phyloP scores from a whole-genome alignment of 2,888 invertebrate species.

The Idaea aversata region DNA sequence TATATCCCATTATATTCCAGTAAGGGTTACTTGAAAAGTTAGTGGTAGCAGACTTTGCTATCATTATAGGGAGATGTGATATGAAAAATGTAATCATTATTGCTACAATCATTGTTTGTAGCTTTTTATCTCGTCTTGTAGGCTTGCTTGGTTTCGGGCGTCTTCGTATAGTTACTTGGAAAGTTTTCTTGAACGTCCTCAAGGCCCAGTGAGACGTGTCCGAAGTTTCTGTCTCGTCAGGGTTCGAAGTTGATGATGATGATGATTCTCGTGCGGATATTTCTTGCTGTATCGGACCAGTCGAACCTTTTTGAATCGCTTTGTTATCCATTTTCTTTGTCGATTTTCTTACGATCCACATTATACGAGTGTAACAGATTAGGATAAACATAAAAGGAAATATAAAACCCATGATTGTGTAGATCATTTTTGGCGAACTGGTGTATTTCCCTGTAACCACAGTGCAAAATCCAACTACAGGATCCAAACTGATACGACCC shows the following conservation, averaged over 20 bases:
- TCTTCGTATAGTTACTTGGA: conserved; percentile 9
- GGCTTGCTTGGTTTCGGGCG: conserved; percentile 7
- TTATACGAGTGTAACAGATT: conserved; percentile 20
- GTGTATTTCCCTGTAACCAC: conserved; percentile 15
- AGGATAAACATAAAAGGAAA: conserved; percentile 13
- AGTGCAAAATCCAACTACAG: conserved; percentile 16
- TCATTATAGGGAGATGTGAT: conserved; percentile 20
- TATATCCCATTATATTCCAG: conserved; percentile 16
- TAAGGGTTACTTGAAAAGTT: conserved; percentile 2
- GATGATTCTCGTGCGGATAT: conserved; percentile 7
- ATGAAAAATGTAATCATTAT: conserved; percentile 19
- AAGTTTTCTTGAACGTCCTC: conserved; percentile 8
- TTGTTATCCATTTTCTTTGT: background rate
- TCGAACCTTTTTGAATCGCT: background rate
- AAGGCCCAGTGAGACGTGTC: conserved; percentile 5
- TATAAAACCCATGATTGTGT: conserved; percentile 13
- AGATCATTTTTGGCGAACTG: conserved; percentile 11
- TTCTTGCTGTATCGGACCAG: background rate
- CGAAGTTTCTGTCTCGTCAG: conserved; percentile 7
- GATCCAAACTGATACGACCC: conserved; percentile 22
- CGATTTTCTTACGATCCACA: conserved; percentile 21
- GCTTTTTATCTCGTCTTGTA: conserved; percentile 21
- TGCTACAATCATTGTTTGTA: conserved; percentile 20
- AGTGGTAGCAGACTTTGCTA: conserved; percentile 9
- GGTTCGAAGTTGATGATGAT: conserved; percentile 5